A percentile compares a stretch with the other conserved stretches of the same genome.
Evolutionary conservation across 2,113 vertebrate genomes (phyloP).

Genomic region (Struthidea cinerea): DNA sequence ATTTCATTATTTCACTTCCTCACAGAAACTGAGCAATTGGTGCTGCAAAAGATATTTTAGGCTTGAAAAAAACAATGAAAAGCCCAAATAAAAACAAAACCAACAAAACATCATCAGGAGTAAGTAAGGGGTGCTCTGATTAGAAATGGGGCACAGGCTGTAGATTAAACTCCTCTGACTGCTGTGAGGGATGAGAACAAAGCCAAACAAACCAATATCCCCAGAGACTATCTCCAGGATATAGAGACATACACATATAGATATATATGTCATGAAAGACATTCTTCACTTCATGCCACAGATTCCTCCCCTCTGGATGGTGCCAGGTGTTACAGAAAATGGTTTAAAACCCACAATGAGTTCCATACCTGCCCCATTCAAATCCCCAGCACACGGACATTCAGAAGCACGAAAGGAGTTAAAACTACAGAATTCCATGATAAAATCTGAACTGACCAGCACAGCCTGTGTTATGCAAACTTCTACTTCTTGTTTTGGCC

Average conservation of each 20-base stretch:
- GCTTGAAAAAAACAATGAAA: background rate
- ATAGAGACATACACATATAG: accelerated
- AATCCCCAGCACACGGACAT: background rate
- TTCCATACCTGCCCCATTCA: background rate
- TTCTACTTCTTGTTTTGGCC: background rate
- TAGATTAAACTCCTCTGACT: background rate
- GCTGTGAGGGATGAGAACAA: background rate
- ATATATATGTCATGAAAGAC: background rate
- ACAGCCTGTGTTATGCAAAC: background rate
- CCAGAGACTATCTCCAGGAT: background rate
- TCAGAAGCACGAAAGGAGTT: background rate
- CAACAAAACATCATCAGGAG: background rate
- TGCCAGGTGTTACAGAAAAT: background rate
- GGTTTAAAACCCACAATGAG: background rate
- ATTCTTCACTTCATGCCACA: background rate
- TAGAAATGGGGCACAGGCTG: background rate
- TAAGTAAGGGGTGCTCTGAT: background rate
- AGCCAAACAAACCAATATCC: background rate
- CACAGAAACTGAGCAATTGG: background rate
- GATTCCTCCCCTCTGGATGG: background rate
- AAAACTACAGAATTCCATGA: background rate
- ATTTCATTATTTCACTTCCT: slow-evolving; percentile 33
- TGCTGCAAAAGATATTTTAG: background rate
- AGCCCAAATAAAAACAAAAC: background rate
- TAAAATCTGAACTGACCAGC: background rate